These are phyloP conservation scores for Drosophila silvestris DNA, from an alignment of 2,888 invertebrate genomes.

Conservation along the genomic window DNA sequence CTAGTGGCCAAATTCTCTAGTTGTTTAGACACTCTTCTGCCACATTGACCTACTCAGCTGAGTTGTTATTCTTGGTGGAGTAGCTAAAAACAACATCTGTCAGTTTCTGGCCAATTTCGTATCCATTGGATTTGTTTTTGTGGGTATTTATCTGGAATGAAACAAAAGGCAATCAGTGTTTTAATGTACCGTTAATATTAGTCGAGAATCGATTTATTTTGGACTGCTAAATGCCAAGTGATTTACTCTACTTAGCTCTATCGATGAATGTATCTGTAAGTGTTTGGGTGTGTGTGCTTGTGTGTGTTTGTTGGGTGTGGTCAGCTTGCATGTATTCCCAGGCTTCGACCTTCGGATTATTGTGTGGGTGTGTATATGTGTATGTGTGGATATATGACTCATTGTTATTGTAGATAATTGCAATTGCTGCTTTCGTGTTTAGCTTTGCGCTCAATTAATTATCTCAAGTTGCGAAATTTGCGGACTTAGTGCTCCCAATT, in stretches of 20 bases:
- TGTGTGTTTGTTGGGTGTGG: constrained; percentile 19
- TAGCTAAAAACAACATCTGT: constrained; percentile 60
- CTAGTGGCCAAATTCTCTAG: constrained; percentile 15
- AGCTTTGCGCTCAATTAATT: constrained; percentile 78
- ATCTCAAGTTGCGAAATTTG: constrained; percentile 77
- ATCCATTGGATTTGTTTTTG: constrained; percentile 25
- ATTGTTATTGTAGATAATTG: constrained; percentile 76
- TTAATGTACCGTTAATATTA: constrained; percentile 76
- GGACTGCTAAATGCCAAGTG: constrained; percentile 73
- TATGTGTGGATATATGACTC: constrained; percentile 4
- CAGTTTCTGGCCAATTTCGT: constrained; percentile 31
- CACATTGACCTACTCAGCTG: constrained; percentile 7
- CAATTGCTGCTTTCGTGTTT: constrained; percentile 73
- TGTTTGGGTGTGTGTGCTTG: constrained; percentile 15
- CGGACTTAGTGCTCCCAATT: constrained; percentile 61
- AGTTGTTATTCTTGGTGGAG: constrained; percentile 31
- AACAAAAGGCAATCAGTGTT: constrained; percentile 73
- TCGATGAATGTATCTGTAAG: constrained; percentile 6
- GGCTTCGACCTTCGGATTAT: background rate
- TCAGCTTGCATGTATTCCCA: constrained; percentile 13
- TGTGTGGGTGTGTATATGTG: constrained; percentile 20
- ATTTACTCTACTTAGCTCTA: constrained; percentile 57
- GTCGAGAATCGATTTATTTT: constrained; percentile 77
- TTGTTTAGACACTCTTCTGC: background rate
- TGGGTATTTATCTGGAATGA: constrained; percentile 74